Evolutionary conservation across 2,888 invertebrate species (phyloP), one percentile per base, ranked within the genome.

Genomic region (Ophion ellenae): DNA sequence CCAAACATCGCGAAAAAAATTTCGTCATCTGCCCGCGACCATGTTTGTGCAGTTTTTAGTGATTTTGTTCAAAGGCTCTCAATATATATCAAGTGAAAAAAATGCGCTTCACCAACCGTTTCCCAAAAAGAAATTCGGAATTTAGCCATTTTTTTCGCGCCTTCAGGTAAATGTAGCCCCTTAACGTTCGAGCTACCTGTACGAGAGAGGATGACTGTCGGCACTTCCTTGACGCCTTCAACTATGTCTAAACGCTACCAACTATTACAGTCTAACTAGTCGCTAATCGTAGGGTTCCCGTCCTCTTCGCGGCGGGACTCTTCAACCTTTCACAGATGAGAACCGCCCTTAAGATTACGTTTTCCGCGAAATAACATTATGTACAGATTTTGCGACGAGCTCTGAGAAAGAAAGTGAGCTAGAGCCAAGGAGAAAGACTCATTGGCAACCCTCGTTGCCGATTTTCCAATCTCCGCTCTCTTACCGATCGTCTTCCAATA

Each of bases 211-310:
- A 71, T 59, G 75, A 74, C 59, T 64, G 57, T 11, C 36, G 75
- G 75, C 57, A 74, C 74, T 81, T 78, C 79, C 78, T 76, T 73
- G 80, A 83, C 61, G 40, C 59, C 40, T 85, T 69, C 83, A 32
- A n/a, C 45, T 74, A 74, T 71, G 76, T 70, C 81, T 79, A 81
- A 83, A 80, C 74, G 84, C 66, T 64, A 67, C 67, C 63, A 70
- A 80, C 77, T 81, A 83, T 86, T 86, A 86, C 78, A 79, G 75
- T 77, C 87, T 87, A 87, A 86, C 80, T 87, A 87, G 76, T 83
- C 66, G 66, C 79, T 87, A 87, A 73, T 86, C 78, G 87, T 86
- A 87, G 87, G 84, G 84, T 87, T 84, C 79, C 84, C 87, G 86
- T 83, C 84, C 86, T 86, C 75, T 80, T 82, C 80, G 77, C 80